A percentile compares a stretch with the other conserved stretches of the same genome.
phyloP scores from a whole-genome alignment of 2,888 invertebrate species.

The Drosophila neutralis region DNA sequence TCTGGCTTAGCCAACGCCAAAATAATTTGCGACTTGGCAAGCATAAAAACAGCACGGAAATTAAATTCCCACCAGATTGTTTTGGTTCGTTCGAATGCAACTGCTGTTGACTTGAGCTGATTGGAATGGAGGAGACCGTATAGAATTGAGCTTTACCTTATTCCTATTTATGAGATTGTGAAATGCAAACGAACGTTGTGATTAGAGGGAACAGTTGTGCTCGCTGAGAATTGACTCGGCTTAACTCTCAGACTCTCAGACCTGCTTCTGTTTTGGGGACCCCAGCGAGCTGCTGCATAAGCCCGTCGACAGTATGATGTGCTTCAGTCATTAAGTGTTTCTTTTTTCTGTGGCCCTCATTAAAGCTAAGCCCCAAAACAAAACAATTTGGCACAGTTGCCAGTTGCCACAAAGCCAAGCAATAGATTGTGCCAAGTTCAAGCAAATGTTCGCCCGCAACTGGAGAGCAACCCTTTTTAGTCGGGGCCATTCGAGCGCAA shows the following conservation, averaged over 20 bases:
- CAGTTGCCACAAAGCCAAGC: slow-evolving; percentile 42
- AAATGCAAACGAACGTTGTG: slow-evolving; percentile 64
- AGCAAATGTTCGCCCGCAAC: slow-evolving; percentile 19
- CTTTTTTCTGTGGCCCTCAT: slow-evolving; percentile 56
- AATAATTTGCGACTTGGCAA: slow-evolving; percentile 54
- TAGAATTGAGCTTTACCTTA: slow-evolving; percentile 57
- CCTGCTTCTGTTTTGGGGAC: slow-evolving; percentile 15
- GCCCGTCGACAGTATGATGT: slow-evolving; percentile 59
- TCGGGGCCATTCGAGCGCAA: slow-evolving; percentile 67
- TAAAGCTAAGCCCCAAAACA: slow-evolving; percentile 65
- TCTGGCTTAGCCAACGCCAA: slow-evolving; percentile 46
- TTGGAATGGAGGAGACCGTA: slow-evolving; percentile 46
- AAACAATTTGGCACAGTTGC: slow-evolving; percentile 50
- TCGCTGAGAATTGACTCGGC: slow-evolving; percentile 31
- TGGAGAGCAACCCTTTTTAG: slow-evolving; percentile 67
- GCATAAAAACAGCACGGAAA: slow-evolving; percentile 47
- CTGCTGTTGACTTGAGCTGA: slow-evolving; percentile 46
- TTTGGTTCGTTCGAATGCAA: slow-evolving; percentile 36
- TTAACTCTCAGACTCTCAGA: slow-evolving; percentile 15
- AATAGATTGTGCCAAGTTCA: slow-evolving; percentile 40
- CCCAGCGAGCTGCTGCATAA: slow-evolving; percentile 36
- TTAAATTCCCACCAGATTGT: slow-evolving; percentile 57
- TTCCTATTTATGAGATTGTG: slow-evolving; percentile 73
- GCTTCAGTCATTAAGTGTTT: slow-evolving; percentile 70
- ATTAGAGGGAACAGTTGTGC: slow-evolving; percentile 39